Evolutionary conservation across 2,113 vertebrate genomes (phyloP).

Genomic region (Pampusana beccarii): DNA sequence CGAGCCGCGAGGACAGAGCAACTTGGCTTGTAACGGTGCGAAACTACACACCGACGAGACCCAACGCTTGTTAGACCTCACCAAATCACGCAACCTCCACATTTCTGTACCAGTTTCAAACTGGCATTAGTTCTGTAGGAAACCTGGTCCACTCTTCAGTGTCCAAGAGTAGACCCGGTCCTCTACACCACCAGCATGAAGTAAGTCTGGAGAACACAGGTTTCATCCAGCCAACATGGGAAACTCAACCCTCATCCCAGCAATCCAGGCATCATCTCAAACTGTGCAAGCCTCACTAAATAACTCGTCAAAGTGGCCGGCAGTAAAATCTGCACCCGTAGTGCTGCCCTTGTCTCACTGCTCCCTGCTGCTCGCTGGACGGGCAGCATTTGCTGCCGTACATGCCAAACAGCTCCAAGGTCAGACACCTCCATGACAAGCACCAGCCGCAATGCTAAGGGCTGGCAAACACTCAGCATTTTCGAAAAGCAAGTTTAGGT

Average conservation of each 20-base stretch:
- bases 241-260: background rate
- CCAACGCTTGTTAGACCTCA: background rate
- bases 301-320: background rate
- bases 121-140: too few relatives aligned
- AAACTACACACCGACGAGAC: background rate
- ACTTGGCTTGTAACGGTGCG: background rate
- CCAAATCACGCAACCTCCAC: fast-evolving
- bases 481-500: background rate
- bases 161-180: background rate
- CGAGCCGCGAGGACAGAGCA: background rate
- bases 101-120: background rate
- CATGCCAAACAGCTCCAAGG: fast-evolving
- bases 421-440: background rate
- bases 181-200: background rate
- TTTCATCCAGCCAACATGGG: background rate
- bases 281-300: background rate
- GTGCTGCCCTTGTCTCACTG: fast-evolving
- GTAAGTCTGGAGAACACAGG: background rate
- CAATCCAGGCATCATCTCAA: background rate
- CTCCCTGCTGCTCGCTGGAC: background rate
- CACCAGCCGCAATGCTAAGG: background rate
- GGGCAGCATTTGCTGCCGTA: fast-evolving
- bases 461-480: background rate
- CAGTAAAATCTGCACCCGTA: background rate
- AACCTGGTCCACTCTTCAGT: background rate